Evolutionary conservation across 2,113 vertebrate genomes (phyloP), one percentile per base, ranked within the genome.

Genomic region (Lepisosteus osseus): DNA sequence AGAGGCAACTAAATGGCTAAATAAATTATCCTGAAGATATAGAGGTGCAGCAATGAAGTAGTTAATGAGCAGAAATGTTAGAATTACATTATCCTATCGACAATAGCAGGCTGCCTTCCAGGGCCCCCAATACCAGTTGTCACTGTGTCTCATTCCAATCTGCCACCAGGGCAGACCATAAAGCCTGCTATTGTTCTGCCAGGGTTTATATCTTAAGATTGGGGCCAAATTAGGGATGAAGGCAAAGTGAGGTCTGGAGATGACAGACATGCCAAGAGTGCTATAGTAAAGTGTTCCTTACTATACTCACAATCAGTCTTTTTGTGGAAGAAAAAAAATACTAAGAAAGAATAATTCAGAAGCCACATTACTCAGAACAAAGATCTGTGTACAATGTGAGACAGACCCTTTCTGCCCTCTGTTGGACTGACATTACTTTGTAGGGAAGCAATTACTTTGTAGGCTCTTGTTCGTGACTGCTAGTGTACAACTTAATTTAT

Each of bases 251-350:
- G 9, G 54, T 63, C 14, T 17, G 65, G 70, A 62, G 57, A 73
- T 2, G n/a, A 14, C 63, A 74, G 65, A 77, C 72, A 73, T 72
- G 65, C 67, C 73, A 75, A 73, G 68, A 45, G 67, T 75, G 70
- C 77, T 72, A 77, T 65, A 77, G 70, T 75, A 68, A 73, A 64
- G 29, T 73, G 65, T 70, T 65, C 76, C 71, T 71, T 54, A 67
- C 67, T 29, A 29, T 0, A 3, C n/a, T 44, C 63, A 72, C 78
- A 69, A 69, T 66, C 3, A 3, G 51, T 40, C 71, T 51, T 73
- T 69, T 59, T 74, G 70, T 45, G 67, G 17, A 61, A 6, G 7
- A 61, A 29, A 61, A n/a, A 11, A 29, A 15, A 65, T 4, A 65
- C 40, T 17, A 45, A 63, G 40, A n/a, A 57, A 66, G 69, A 45